A percentile compares a stretch with the other conserved stretches of the same genome.
Conservation (phyloP, 2,113 vertebrate species). For the Edolisoma coerulescens region DNA sequence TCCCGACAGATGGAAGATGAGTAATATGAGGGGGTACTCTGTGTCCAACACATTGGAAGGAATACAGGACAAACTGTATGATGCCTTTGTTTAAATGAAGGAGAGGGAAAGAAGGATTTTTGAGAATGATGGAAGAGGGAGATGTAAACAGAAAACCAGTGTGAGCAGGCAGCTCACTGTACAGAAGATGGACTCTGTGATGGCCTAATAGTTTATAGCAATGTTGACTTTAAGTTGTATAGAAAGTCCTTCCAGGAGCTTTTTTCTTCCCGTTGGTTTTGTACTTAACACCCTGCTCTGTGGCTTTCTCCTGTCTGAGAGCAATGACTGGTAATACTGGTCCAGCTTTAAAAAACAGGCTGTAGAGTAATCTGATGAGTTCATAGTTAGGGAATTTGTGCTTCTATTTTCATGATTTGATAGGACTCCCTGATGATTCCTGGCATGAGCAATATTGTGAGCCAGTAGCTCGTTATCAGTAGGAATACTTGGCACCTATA, state of each 20-base stretch:
- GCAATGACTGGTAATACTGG: not conserved
- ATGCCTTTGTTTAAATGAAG: not conserved
- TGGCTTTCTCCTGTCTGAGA: not conserved
- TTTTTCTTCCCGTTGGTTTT: not conserved
- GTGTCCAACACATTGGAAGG: not conserved
- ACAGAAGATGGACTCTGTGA: not conserved
- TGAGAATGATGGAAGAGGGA: not conserved
- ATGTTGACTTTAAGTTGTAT: not conserved
- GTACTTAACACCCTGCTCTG: not conserved
- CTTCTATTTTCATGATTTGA: conserved; percentile 45
- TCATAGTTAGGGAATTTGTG: conserved; percentile 21
- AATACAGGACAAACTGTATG: not conserved
- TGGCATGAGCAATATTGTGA: not conserved
- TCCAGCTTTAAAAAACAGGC: not conserved
- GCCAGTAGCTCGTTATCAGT: not conserved
- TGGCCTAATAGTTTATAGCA: not conserved
- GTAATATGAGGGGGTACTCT: not conserved
- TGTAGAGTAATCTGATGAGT: not conserved
- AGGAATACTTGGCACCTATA: not conserved
- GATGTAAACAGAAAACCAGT: not conserved
- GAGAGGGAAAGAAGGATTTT: not conserved
- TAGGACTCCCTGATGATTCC: conserved; percentile 19
- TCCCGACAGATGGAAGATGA: not conserved
- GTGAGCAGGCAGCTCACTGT: not conserved
- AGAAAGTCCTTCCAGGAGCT: not conserved